Conservation (phyloP, 2,113 vertebrate genomes). For the Psittacara wagleri region DNA sequence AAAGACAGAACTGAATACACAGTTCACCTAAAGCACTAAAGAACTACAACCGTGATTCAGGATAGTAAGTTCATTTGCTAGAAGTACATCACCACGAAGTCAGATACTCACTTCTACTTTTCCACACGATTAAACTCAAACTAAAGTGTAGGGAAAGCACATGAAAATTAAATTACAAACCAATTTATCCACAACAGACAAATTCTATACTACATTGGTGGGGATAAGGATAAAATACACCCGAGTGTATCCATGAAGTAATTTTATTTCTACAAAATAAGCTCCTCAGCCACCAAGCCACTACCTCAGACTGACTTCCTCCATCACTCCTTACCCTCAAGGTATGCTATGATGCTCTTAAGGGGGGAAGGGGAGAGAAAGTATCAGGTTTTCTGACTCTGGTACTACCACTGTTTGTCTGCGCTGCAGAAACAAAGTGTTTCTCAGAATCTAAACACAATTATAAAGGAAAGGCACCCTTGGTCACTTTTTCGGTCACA, state of each 20-base stretch:
- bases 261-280: neutral
- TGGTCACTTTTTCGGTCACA: neutral
- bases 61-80: neutral
- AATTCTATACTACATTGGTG: neutral
- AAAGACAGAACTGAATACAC: neutral
- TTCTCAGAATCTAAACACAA: neutral
- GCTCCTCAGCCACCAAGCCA: neutral
- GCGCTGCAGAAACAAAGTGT: neutral
- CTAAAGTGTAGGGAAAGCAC: neutral
- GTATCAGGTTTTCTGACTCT: neutral
- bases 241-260: neutral
- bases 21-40: neutral
- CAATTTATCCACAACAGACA: neutral
- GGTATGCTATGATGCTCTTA: neutral
- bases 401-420: neutral
- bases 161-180: neutral
- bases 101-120: neutral
- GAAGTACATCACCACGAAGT: neutral
- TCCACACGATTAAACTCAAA: neutral
- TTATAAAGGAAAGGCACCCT: neutral
- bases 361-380: fast-evolving
- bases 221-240: neutral
- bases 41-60: neutral
- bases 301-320: neutral
- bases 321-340: neutral